Conservation (phyloP, 2,113 vertebrate species). For the Xyliphius kryptos region DNA sequence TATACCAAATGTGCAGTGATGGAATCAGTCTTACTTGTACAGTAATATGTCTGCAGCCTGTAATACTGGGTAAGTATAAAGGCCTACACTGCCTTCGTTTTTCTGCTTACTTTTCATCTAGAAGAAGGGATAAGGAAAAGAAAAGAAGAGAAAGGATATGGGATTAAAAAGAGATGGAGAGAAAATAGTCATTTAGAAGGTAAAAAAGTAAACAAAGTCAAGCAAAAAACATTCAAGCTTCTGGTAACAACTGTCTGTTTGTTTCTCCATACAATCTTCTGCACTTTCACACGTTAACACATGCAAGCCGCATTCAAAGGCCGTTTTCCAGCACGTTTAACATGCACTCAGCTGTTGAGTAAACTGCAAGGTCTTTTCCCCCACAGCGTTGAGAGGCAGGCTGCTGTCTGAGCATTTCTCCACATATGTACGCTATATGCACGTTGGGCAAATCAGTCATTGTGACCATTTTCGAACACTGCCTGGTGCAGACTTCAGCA, state of each 20-base stretch:
- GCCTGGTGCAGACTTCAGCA: slow-evolving; percentile 22
- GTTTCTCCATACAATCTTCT: slow-evolving; percentile 27
- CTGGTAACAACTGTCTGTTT: slow-evolving; percentile 10
- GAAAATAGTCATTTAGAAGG: neutral
- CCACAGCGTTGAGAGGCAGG: slow-evolving; percentile 26
- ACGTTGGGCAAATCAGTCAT: slow-evolving; percentile 28
- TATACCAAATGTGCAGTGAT: too few relatives aligned
- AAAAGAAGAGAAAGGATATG: neutral
- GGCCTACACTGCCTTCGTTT: slow-evolving; percentile 75
- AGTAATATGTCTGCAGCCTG: slow-evolving; percentile 91
- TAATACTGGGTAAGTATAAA: slow-evolving; percentile 90
- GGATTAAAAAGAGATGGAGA: neutral
- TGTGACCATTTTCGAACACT: slow-evolving; percentile 20
- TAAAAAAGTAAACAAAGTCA: neutral
- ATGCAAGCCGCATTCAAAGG: slow-evolving; percentile 30
- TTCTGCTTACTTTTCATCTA: slow-evolving; percentile 81
- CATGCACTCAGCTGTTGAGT: slow-evolving; percentile 50
- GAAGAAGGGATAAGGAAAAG: neutral
- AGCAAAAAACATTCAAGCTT: slow-evolving; percentile 3
- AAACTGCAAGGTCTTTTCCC: slow-evolving; percentile 49
- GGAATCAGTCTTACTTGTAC: slow-evolving; percentile 87
- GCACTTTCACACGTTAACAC: slow-evolving; percentile 44
- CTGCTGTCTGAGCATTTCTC: slow-evolving; percentile 1
- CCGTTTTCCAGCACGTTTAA: slow-evolving; percentile 49
- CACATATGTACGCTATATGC: slow-evolving; percentile 11